These are phyloP conservation scores for Parazoanthus swiftii DNA, from an alignment of 92 coral and sea anemone genomes.

Conservation along the genomic window DNA sequence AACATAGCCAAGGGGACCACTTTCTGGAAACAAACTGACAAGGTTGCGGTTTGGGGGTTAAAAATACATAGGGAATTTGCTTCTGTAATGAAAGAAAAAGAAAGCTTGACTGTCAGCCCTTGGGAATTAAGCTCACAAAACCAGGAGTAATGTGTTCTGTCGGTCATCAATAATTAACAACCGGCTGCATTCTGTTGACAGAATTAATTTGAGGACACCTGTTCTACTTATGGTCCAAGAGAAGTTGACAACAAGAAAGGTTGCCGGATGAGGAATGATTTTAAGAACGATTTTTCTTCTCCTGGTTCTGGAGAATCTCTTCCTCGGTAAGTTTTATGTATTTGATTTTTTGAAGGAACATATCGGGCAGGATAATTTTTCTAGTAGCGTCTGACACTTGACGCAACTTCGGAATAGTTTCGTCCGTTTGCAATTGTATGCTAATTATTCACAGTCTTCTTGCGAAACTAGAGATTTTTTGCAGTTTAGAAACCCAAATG, in stretches of 20 bases:
- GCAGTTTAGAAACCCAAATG: background rate
- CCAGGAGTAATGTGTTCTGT: constrained; percentile 15
- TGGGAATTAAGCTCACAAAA: background rate
- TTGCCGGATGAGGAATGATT: constrained; percentile 2
- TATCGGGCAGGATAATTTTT: background rate
- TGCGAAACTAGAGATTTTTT: background rate
- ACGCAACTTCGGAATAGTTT: constrained; percentile 23
- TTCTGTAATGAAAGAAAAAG: too few species aligned
- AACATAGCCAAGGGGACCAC: background rate
- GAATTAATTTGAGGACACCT: constrained; percentile 44
- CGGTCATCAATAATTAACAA: constrained; percentile 25
- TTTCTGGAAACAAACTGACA: background rate
- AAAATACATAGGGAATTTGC: too few species aligned
- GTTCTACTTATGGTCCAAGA: constrained; percentile 10
- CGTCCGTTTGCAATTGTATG: constrained; percentile 4
- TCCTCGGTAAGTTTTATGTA: constrained; percentile 12
- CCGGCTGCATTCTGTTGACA: constrained; percentile 22
- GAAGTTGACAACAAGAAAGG: background rate
- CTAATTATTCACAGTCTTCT: background rate
- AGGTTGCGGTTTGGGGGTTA: background rate
- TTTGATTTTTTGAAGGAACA: background rate
- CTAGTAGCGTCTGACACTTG: background rate
- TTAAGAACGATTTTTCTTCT: background rate
- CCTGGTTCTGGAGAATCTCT: background rate
- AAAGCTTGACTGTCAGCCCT: background rate